Evolutionary conservation across 2,113 vertebrate genomes (phyloP).

Genomic region (Sebastes schlegelii): DNA sequence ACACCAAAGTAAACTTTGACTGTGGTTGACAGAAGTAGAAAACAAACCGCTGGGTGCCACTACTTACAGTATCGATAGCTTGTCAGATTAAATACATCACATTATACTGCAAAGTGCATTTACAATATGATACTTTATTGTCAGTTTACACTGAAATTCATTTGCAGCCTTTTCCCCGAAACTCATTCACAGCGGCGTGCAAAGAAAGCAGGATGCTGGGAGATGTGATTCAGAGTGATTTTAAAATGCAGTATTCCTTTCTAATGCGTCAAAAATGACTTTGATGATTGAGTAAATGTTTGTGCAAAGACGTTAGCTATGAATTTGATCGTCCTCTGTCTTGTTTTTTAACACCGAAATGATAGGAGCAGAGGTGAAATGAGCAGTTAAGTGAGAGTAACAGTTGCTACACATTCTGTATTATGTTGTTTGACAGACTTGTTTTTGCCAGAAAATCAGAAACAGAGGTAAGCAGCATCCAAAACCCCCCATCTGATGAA

Average conservation of each 20-base stretch:
- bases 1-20: conserved; percentile 34
- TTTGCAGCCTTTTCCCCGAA: conserved; percentile 8
- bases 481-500: conserved; percentile 55
- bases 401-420: conserved; percentile 26
- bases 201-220: background rate
- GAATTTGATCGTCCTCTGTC: background rate
- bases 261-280: conserved; percentile 18
- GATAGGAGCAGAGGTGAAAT: conserved; percentile 6
- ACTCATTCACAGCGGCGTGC: background rate
- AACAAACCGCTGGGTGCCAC: conserved; percentile 35
- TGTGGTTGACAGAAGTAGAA: conserved; percentile 33
- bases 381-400: conserved; percentile 20
- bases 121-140: background rate
- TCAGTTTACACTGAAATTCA: background rate
- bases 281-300: conserved; percentile 29
- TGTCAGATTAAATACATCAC: conserved; percentile 56
- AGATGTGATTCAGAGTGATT: conserved; percentile 24
- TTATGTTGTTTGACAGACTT: conserved; percentile 49
- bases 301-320: background rate
- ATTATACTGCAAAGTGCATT: conserved; percentile 34
- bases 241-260: background rate
- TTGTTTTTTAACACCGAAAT: background rate
- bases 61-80: conserved; percentile 44
- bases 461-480: conserved; percentile 43
- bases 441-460: conserved; percentile 55